Conservation (phyloP, 2,888 invertebrate species). For the Nycteola revayana region DNA sequence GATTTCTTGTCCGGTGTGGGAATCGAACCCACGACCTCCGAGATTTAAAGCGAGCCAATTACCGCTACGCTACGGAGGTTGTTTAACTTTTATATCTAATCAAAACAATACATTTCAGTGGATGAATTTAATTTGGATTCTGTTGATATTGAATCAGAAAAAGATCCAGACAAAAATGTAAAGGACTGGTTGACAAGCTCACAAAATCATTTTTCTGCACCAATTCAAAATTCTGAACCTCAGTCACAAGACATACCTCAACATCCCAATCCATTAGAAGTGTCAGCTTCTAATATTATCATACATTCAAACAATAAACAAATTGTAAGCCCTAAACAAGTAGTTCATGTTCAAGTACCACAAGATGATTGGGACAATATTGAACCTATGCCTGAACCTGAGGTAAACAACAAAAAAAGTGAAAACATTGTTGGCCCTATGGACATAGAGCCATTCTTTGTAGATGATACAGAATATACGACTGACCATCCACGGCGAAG, state of each 20-base stretch:
- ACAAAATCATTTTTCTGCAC: conserved; percentile 67
- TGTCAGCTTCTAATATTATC: conserved; percentile 53
- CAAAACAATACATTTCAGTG: conserved; percentile 50
- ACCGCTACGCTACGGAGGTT: no score
- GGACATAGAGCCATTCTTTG: conserved; percentile 52
- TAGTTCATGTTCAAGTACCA: conserved; percentile 41
- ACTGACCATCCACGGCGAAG: conserved; percentile 60
- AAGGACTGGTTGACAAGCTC: conserved; percentile 66
- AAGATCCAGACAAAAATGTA: conserved; percentile 59
- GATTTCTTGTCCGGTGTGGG: no score
- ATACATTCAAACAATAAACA: conserved; percentile 49
- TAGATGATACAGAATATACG: conserved; percentile 54
- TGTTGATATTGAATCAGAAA: conserved; percentile 34
- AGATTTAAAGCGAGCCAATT: no score
- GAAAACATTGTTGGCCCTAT: conserved; percentile 51
- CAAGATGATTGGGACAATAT: conserved; percentile 76
- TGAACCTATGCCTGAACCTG: conserved; percentile 55
- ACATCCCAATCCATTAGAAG: conserved; percentile 33
- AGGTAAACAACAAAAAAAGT: conserved; percentile 39
- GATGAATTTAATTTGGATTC: conserved; percentile 48
- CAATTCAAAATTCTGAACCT: conserved; percentile 43
- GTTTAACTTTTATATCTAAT: no score
- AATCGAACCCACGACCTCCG: no score
- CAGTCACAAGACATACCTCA: conserved; percentile 42
- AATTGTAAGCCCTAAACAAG: conserved; percentile 36